A percentile compares a stretch with the other conserved stretches of the same genome.
Conservation (phyloP, 2,888 invertebrate genomes). For the Tubulanus polymorphus region DNA sequence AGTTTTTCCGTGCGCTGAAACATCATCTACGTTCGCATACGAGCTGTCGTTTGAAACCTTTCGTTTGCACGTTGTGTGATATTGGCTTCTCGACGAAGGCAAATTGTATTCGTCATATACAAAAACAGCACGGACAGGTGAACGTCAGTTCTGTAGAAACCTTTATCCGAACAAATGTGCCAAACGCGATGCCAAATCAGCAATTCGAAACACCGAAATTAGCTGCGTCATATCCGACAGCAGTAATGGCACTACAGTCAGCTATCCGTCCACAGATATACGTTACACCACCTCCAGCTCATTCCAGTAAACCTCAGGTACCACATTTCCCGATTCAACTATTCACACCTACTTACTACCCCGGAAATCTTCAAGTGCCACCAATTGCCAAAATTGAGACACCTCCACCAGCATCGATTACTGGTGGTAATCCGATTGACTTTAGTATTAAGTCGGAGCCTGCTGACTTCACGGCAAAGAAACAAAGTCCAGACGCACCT, state of each 20-base stretch:
- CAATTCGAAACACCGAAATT: not conserved
- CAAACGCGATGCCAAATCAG: not conserved
- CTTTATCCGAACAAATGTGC: conserved; percentile 28
- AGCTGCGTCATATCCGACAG: not conserved
- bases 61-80: conserved; percentile 48
- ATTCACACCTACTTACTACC: not conserved
- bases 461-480: not conserved
- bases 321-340: not conserved
- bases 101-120: conserved; percentile 52
- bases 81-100: conserved; percentile 52
- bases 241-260: not conserved
- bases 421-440: conserved; percentile 35
- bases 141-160: conserved; percentile 31
- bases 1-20: conserved; percentile 50
- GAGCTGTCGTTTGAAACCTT: conserved; percentile 50
- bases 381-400: conserved; percentile 4
- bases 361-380: not conserved
- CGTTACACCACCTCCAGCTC: not conserved
- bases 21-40: conserved; percentile 52
- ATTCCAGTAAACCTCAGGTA: not conserved
- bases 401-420: not conserved
- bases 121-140: conserved; percentile 50
- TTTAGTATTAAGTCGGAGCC: conserved; percentile 33
- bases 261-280: no score
- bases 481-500: not conserved